Base-by-base conservation (phyloP, 1,140 invertebrate species). In the Belonocnema kinseyi region DNA sequence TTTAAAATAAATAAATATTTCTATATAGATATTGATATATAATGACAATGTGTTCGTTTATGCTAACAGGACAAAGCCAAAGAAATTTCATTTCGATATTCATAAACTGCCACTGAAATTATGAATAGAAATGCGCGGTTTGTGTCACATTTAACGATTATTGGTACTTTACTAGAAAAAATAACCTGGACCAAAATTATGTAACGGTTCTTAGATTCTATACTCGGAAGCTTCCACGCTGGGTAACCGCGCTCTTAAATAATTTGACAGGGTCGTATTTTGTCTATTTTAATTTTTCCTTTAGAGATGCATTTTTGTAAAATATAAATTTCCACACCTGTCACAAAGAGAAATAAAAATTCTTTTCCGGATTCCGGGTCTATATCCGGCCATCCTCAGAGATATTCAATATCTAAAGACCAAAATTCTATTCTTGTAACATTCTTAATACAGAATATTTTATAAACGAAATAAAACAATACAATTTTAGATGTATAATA, bases 141-240 rank as follows among this genome's bases (percentile, higher is more conserved):
- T 74, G 78, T 70, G 77, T 78, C 77, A 79, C 74, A 72, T 53
- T 76, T 13, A 53, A 82, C 80, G 21, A 77, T 80, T 70, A 86
- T 84, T 85, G 86, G 80, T 77, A 73, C 76, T 50, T 61, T 70
- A 80, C 83, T 80, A 77, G 79, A 82, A 86, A 87, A 84, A 53
- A 52, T 76, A 78, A 74, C 26, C 26, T 5, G 26, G 46, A 72
- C 51, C 77, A 70, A 73, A 82, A 79, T 88, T 81, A 83, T 80
- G 87, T 83, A 85, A 83, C 83, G 82, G 80, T 74, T 82, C 12
- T 21, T 61, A 33, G 26, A 33, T 33, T 33, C 26, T 61, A 77
- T 77, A 80, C 80, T 79, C 79, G 78, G 86, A 79, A 78, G 79
- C 87, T 88, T 85, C 85, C 87, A 87, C 86, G 86, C 88, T 88